These are phyloP conservation scores for Hirtodrosophila cameraria DNA, from an alignment of 2,888 invertebrate genomes.

Conservation along the genomic window DNA sequence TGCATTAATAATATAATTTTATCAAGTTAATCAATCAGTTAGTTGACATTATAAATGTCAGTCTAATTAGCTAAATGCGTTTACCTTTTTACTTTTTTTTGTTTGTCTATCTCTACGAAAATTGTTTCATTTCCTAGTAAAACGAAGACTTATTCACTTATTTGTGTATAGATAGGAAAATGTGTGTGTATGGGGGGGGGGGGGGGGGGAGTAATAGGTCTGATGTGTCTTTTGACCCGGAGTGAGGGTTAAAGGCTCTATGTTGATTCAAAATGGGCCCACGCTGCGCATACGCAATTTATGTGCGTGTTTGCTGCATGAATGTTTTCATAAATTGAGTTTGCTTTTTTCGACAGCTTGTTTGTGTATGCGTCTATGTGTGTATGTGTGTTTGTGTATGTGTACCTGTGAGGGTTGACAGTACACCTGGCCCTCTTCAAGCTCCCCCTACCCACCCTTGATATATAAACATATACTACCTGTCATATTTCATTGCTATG, in stretches of 20 bases:
- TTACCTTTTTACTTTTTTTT: constrained; percentile 10
- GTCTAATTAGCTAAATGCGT: constrained; percentile 54
- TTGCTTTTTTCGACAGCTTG: constrained; percentile 71
- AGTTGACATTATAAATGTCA: constrained; percentile 14
- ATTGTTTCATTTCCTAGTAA: constrained; percentile 16
- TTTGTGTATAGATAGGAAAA: constrained; percentile 37
- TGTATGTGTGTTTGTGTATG: no score
- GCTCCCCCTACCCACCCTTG: background rate
- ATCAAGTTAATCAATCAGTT: constrained; percentile 32
- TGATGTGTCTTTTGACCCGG: no score
- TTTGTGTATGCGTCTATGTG: no score
- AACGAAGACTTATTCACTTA: constrained; percentile 51
- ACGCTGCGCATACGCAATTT: constrained; percentile 73
- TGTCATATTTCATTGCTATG: constrained; percentile 50
- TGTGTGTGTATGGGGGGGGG: background rate
- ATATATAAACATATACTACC: constrained; percentile 28
- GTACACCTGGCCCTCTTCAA: background rate
- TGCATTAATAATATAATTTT: constrained; percentile 4
- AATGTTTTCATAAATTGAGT: constrained; percentile 76
- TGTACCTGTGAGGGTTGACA: constrained; percentile 47
- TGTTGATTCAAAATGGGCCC: constrained; percentile 45
- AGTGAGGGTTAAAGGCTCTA: constrained; percentile 19
- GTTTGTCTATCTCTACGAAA: background rate
- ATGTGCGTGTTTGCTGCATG: constrained; percentile 43
- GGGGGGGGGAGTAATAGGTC: no score